phyloP scores from a whole-genome alignment of 2,113 vertebrate genomes.

The Nothoprocta perdicaria region DNA sequence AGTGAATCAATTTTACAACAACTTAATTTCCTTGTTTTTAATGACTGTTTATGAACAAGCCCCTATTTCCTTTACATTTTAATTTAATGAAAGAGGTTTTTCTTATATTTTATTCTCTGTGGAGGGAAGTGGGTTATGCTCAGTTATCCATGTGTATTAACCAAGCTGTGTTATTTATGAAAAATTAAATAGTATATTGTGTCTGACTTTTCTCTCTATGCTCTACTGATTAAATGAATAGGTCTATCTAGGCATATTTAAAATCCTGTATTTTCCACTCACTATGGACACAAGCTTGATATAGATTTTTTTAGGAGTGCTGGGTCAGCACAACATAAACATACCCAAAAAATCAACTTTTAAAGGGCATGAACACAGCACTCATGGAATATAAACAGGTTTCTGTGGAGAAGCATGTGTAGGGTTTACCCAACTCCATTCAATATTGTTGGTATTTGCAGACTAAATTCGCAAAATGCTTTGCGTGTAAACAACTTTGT shows the following conservation, averaged over 20 bases:
- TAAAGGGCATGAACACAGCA: not conserved
- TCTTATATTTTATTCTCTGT: not conserved
- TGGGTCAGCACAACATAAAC: not conserved
- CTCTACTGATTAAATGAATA: not conserved
- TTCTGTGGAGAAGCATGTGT: not conserved
- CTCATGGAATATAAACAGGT: not conserved
- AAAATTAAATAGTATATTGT: not conserved
- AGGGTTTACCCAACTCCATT: not conserved
- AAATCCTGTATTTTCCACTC: not conserved
- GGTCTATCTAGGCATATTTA: not conserved
- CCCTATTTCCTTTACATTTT: not conserved
- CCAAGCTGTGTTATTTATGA: not conserved
- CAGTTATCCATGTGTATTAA: not conserved
- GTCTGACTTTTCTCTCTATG: not conserved
- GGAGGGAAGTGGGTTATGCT: not conserved
- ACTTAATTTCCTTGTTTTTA: not conserved
- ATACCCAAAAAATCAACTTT: not conserved
- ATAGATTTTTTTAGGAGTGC: not conserved
- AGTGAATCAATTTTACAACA: not conserved
- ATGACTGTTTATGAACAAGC: not conserved
- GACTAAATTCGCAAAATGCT: not conserved
- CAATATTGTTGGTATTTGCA: not conserved
- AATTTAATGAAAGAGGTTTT: not conserved
- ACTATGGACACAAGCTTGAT: not conserved
- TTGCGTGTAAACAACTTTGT: not conserved